Percentiles rank a stretch among this genome's conserved stretches.
phyloP scores from a whole-genome alignment of 2,888 invertebrate genomes.

The Alcis repandata region DNA sequence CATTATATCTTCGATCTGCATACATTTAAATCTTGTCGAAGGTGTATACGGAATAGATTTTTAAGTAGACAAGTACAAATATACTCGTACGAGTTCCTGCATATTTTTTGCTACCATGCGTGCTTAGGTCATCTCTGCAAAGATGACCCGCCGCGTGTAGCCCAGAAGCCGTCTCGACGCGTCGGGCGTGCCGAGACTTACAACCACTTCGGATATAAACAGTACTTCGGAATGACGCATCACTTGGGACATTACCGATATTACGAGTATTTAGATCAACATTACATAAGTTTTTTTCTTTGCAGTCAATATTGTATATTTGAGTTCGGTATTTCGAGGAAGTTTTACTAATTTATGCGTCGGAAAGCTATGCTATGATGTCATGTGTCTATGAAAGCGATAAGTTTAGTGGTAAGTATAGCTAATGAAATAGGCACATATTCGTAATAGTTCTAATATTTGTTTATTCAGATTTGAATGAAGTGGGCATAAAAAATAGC shows the following conservation, averaged over 20 bases:
- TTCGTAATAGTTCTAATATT: constrained; percentile 2
- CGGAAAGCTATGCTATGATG: not conserved
- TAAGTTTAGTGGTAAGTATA: not conserved
- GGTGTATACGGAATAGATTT: constrained; percentile 29
- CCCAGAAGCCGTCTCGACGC: constrained; percentile 45
- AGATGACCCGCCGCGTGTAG: constrained; percentile 43
- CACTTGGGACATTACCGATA: constrained; percentile 22
- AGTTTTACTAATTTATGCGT: constrained; percentile 3
- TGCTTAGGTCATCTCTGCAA: constrained; percentile 47
- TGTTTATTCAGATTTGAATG: constrained; percentile 14
- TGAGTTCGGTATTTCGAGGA: constrained; percentile 27
- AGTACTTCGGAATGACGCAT: constrained; percentile 31
- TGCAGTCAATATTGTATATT: constrained; percentile 35
- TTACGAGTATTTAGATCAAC: constrained; percentile 55
- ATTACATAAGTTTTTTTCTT: constrained; percentile 46
- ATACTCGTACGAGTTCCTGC: constrained; percentile 28
- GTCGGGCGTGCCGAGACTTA: constrained; percentile 42
- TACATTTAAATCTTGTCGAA: constrained; percentile 28
- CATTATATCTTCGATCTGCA: constrained; percentile 19
- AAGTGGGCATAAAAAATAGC: constrained; percentile 24
- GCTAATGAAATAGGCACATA: constrained; percentile 1
- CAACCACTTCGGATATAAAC: constrained; percentile 33
- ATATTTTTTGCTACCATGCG: constrained; percentile 30
- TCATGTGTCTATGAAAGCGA: constrained; percentile 6
- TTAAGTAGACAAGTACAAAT: constrained; percentile 35